Base-by-base conservation (phyloP, 2,888 invertebrate species). In the Andrena bucephala region DNA sequence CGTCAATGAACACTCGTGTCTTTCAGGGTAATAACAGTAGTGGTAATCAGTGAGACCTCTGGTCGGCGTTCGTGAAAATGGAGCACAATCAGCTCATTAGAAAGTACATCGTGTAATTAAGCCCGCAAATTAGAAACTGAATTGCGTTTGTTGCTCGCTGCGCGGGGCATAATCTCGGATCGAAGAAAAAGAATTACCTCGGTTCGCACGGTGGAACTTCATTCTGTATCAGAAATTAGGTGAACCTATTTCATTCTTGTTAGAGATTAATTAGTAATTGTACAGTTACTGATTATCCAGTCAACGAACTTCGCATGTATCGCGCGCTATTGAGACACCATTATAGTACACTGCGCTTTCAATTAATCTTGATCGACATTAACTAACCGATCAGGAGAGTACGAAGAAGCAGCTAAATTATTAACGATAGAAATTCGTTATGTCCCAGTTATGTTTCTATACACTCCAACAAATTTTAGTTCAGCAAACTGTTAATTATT, bases 51-150 rank as follows among this genome's bases (percentile, higher is more conserved):
- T n/a, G 75, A 65, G 57, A 60, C 20, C 24, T 10, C 20, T 57
- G n/a, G 29, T n/a, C 36, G 16, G 10, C 57, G 20, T 75, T 65
- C 57, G 13, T 57, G 63, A 69, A 79, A 79, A 79, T 57, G 29
- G 79, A 76, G 48, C 69, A 57, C 20, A 69, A 65, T 75, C 78
- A 75, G 36, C 76, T 79, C 63, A 24, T 79, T 75, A 69, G 79
- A 79, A 76, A 79, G 79, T 76, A 65, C 36, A 65, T 31, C 36
- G 48, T n/a, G 57, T 65, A 79, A 79, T 79, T 69, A 76, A 69
- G 36, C 16, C 29, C 7, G 68, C 50, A 79, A 75, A 54, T 69
- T 69, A 79, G 78, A 76, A 76, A 79, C 65, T 68, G 68, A 75
- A 78, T 75, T 57, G 68, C 57, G 75, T 68, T 69, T 42, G 48